These are phyloP conservation scores for Bombycilla garrulus DNA, from an alignment of 2,113 vertebrate genomes.

Conservation along the genomic window DNA sequence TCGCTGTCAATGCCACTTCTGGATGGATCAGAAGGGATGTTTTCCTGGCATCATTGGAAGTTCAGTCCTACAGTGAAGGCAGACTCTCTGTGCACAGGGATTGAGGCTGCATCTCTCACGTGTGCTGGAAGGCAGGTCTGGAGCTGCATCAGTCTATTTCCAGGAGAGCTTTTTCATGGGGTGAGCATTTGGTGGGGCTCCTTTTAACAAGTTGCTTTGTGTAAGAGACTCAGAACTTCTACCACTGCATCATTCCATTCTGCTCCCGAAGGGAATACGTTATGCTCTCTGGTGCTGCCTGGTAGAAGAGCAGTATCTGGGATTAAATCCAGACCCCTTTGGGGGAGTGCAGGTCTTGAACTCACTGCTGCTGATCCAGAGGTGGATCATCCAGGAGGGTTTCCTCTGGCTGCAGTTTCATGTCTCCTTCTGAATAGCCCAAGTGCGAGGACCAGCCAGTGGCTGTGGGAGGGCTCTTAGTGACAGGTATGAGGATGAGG, in stretches of 20 bases:
- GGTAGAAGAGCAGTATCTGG: neutral
- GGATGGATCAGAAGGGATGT: neutral
- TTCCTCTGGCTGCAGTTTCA: neutral
- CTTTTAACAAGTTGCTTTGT: neutral
- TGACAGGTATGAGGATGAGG: fast-evolving
- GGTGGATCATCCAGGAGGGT: neutral
- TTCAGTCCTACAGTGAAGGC: neutral
- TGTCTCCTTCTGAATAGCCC: neutral
- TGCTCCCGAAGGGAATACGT: neutral
- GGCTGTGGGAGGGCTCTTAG: neutral
- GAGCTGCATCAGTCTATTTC: neutral
- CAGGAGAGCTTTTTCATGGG: neutral
- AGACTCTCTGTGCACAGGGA: neutral
- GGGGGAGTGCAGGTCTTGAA: neutral
- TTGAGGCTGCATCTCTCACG: fast-evolving
- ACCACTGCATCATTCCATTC: neutral
- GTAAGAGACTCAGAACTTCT: neutral
- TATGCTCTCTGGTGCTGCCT: neutral
- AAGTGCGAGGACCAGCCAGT: neutral
- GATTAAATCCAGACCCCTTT: neutral
- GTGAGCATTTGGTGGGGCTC: too few species aligned
- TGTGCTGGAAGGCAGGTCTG: neutral
- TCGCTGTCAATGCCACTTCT: neutral
- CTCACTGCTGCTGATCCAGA: fast-evolving
- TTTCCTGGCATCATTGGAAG: neutral